Conservation (phyloP, 2,888 invertebrate species). For the Harmothoe impar region DNA sequence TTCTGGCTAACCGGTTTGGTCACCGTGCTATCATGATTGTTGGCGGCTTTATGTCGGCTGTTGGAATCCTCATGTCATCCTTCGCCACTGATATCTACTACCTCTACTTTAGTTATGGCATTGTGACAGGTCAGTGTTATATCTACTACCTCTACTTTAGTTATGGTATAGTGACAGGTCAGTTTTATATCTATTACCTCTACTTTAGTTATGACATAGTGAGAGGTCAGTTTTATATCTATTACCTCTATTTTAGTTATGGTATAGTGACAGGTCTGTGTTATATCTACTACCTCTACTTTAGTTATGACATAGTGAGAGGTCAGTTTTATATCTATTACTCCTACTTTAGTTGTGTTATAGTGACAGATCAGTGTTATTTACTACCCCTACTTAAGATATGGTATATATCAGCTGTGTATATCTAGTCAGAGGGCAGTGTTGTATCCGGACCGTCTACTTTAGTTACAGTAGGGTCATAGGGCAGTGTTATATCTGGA, state of each 20-base stretch:
- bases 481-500: too few relatives aligned
- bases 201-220: too few relatives aligned
- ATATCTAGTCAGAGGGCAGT: too few relatives aligned
- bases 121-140: constrained; percentile 63
- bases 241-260: too few relatives aligned
- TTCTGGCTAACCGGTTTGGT: constrained; percentile 71
- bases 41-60: constrained; percentile 71
- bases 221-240: too few relatives aligned
- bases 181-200: background rate
- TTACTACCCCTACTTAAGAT: too few relatives aligned
- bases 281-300: constrained; percentile 69
- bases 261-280: too few relatives aligned
- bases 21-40: constrained; percentile 72
- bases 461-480: too few relatives aligned
- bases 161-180: background rate
- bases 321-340: background rate
- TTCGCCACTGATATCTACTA: constrained; percentile 71
- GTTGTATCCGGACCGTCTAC: too few relatives aligned
- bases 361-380: background rate
- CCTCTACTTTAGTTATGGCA: constrained; percentile 72
- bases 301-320: constrained; percentile 71
- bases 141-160: background rate
- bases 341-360: background rate
- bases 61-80: constrained; percentile 71
- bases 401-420: too few relatives aligned